These are phyloP conservation scores for Conops quadrifasciatus DNA, from an alignment of 2,888 invertebrate species.

Conservation along the genomic window DNA sequence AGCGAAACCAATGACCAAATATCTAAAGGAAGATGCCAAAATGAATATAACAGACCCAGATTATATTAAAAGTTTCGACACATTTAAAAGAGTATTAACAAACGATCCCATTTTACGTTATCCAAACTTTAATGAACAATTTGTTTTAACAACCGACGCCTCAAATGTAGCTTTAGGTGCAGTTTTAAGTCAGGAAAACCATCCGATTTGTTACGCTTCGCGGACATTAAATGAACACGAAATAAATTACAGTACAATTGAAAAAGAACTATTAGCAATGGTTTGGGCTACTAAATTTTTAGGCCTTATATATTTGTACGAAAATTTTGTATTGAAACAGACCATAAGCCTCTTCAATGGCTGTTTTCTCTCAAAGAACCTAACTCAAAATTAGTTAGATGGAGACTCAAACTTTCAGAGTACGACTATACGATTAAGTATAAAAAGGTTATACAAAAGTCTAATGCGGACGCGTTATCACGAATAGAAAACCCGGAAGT, in stretches of 20 bases:
- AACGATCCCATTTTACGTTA: conserved; percentile 37
- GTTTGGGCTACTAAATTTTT: conserved; percentile 50
- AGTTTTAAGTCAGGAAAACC: conserved; percentile 21
- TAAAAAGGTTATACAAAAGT: conserved; percentile 27
- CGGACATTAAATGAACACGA: conserved; percentile 47
- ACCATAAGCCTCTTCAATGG: conserved; percentile 55
- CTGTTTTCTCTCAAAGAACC: conserved; percentile 23
- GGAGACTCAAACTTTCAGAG: conserved; percentile 24
- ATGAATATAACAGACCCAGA: too few species aligned
- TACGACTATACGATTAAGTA: conserved; percentile 37
- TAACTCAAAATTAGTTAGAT: conserved; percentile 26
- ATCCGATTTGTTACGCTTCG: conserved; percentile 46
- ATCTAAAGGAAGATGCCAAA: too few species aligned
- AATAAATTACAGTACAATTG: conserved; percentile 49
- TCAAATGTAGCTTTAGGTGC: conserved; percentile 35
- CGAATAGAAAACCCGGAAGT: too few species aligned
- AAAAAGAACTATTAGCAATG: conserved; percentile 51
- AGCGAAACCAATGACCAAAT: too few species aligned
- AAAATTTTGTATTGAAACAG: conserved; percentile 52
- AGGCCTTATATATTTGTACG: conserved; percentile 51
- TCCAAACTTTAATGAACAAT: conserved; percentile 37
- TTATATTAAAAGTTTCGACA: too few species aligned
- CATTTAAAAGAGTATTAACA: conserved; percentile 27
- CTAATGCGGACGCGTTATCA: conserved; percentile 36
- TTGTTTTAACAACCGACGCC: conserved; percentile 37